These are phyloP conservation scores for Brassicogethes aeneus DNA, from an alignment of 2,888 invertebrate species.

Conservation along the genomic window DNA sequence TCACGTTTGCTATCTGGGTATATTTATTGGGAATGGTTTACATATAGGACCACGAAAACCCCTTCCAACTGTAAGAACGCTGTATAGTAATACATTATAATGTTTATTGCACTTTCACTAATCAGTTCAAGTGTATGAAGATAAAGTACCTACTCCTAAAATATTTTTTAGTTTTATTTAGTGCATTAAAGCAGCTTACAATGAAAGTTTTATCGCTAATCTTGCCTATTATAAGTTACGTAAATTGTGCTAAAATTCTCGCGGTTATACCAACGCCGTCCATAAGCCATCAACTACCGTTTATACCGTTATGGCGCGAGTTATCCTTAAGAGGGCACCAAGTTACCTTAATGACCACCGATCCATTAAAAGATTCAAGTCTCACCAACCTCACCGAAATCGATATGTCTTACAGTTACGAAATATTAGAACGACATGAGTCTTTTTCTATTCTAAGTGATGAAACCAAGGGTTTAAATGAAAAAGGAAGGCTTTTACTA, in stretches of 20 bases:
- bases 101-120: no score
- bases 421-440: constrained; percentile 12
- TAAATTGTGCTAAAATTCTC: constrained; percentile 18
- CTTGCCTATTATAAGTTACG: no score
- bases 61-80: constrained; percentile 27
- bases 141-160: no score
- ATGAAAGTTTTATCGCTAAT: no score
- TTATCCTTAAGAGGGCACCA: constrained; percentile 43
- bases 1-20: no score
- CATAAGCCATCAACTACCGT: constrained; percentile 43
- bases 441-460: no score
- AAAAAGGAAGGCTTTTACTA: constrained; percentile 13
- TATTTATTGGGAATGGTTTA: constrained; percentile 29
- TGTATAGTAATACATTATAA: no score
- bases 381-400: constrained; percentile 37
- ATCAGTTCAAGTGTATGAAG: no score
- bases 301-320: constrained; percentile 39
- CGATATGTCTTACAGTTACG: constrained; percentile 33
- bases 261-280: constrained; percentile 21
- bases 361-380: constrained; percentile 35
- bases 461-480: constrained; percentile 14
- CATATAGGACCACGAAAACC: constrained; percentile 21
- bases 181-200: no score
- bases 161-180: no score
- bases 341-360: constrained; percentile 39